Evolutionary conservation across 1,140 invertebrate species (phyloP).

Genomic region (Ceratina calcarata): DNA sequence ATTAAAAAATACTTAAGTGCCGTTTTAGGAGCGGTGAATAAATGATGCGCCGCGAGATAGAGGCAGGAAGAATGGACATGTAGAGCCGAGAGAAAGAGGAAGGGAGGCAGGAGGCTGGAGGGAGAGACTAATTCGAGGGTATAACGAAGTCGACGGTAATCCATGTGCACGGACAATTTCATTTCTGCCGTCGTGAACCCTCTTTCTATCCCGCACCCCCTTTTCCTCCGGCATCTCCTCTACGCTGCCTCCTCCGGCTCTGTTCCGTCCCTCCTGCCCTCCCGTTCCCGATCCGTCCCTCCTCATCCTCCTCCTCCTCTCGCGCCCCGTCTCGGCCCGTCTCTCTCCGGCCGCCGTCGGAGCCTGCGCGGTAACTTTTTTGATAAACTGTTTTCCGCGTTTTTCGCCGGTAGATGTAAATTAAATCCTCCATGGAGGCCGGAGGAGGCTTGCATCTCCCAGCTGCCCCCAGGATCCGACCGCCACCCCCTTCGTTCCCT

Average conservation of each 20-base stretch:
- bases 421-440: constrained; percentile 73
- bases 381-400: constrained; percentile 77
- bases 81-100: constrained; percentile 44
- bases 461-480: constrained; percentile 59
- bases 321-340: not conserved
- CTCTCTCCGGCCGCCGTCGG: constrained; percentile 41
- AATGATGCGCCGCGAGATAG: constrained; percentile 46
- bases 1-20: constrained; percentile 52
- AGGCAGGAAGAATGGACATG: constrained; percentile 53
- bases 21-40: constrained; percentile 54
- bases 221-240: constrained; percentile 47
- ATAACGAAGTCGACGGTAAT: constrained; percentile 68
- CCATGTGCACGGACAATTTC: constrained; percentile 67
- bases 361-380: constrained; percentile 72
- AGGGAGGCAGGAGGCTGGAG: constrained; percentile 1
- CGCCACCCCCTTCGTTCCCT: constrained; percentile 13
- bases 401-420: constrained; percentile 75
- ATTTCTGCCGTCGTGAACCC: constrained; percentile 62
- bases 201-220: constrained; percentile 56
- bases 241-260: not conserved
- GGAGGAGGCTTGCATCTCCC: constrained; percentile 55
- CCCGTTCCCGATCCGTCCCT: not conserved
- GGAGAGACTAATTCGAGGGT: constrained; percentile 60
- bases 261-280: not conserved
- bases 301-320: not conserved